A percentile compares a stretch with the other conserved stretches of the same genome.
Conservation (phyloP, 2,888 invertebrate genomes). For the Campaea margaritaria region DNA sequence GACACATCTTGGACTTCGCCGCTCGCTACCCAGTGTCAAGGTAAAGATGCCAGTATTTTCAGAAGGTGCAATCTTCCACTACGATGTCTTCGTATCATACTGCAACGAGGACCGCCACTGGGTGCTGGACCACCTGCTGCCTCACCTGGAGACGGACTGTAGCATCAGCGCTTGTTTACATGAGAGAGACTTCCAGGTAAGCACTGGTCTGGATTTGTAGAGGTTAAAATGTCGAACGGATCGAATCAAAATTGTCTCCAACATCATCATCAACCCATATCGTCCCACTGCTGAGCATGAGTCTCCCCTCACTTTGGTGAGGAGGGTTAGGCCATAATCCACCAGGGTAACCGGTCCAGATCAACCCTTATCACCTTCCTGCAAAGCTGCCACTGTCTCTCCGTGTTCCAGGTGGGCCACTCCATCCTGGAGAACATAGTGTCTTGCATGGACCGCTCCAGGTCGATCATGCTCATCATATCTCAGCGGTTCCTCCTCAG, state of each 20-base stretch:
- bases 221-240: too few relatives aligned
- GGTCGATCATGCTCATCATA: conserved; percentile 87
- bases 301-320: too few relatives aligned
- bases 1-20: too few relatives aligned
- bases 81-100: conserved; percentile 89
- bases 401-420: conserved; percentile 83
- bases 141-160: conserved; percentile 85
- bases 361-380: too few relatives aligned
- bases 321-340: too few relatives aligned
- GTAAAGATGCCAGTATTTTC: conserved; percentile 32
- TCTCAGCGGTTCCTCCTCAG: conserved; percentile 87
- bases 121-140: conserved; percentile 87
- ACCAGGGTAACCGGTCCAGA: too few relatives aligned
- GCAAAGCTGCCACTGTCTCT: not conserved
- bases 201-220: too few relatives aligned
- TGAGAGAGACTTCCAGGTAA: conserved; percentile 88
- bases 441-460: conserved; percentile 88
- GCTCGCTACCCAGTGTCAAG: too few relatives aligned
- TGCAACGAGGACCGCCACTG: conserved; percentile 87
- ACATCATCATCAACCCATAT: too few relatives aligned
- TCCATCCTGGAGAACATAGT: conserved; percentile 90
- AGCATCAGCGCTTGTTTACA: conserved; percentile 88
- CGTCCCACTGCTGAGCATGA: too few relatives aligned
- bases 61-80: conserved; percentile 74
- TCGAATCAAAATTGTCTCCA: too few relatives aligned